Evolutionary conservation across 2,888 invertebrate genomes (phyloP).

Genomic region (Sympetrum striolatum): DNA sequence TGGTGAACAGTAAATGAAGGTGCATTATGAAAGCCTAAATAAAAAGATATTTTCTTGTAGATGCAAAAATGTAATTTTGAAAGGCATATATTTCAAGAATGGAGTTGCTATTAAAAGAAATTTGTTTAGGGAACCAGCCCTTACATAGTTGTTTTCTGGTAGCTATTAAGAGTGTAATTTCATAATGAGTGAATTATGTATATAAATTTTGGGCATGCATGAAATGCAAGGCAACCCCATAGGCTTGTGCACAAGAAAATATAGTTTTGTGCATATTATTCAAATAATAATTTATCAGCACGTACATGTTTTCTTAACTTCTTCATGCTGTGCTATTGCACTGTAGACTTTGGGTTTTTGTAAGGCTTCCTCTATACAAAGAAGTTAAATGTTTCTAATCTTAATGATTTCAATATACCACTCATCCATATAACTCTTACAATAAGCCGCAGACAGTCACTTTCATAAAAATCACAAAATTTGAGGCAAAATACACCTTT

Average conservation of each 20-base stretch:
- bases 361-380: conserved; percentile 6
- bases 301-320: not conserved
- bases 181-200: conserved; percentile 15
- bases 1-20: too few species aligned
- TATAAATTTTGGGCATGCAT: conserved; percentile 19
- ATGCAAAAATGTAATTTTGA: too few species aligned
- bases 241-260: not conserved
- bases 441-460: not conserved
- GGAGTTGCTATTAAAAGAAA: too few species aligned
- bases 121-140: too few species aligned
- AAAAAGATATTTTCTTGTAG: too few species aligned
- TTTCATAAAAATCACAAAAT: conserved; percentile 28
- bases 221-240: conserved; percentile 17
- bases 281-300: conserved; percentile 35
- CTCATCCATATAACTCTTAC: not conserved
- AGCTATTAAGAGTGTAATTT: not conserved
- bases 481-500: not conserved
- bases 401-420: conserved; percentile 11
- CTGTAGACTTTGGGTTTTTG: not conserved
- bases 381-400: not conserved
- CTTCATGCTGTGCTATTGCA: conserved; percentile 25
- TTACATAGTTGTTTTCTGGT: too few species aligned
- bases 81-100: too few species aligned
- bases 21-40: too few species aligned
- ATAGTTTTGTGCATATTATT: not conserved